Conservation (phyloP, 2,113 vertebrate species). For the Caranx melampygus region DNA sequence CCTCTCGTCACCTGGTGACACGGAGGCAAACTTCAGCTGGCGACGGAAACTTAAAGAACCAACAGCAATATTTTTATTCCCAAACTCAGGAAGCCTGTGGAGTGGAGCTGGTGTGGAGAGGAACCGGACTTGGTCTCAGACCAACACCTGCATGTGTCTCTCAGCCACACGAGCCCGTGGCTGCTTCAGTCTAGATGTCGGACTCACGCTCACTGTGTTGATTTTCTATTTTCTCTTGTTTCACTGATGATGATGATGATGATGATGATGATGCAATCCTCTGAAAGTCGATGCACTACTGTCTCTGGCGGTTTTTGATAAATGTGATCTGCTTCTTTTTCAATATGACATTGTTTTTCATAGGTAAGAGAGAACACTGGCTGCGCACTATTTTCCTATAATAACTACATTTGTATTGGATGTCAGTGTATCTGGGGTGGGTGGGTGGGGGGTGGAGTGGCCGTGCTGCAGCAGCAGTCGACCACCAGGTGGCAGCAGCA, state of each 20-base stretch:
- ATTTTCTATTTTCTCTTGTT: conserved; percentile 53
- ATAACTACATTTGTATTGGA: conserved; percentile 51
- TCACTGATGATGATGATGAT: conserved; percentile 26
- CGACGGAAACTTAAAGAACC: conserved; percentile 34
- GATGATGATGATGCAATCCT: conserved; percentile 60
- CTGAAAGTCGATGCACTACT: conserved; percentile 66
- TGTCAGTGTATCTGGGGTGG: conserved; percentile 1
- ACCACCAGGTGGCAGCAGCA: conserved; percentile 75
- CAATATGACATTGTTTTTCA: conserved; percentile 67
- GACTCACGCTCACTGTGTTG: conserved; percentile 65
- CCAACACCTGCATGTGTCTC: conserved; percentile 68
- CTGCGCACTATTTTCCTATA: conserved; percentile 78
- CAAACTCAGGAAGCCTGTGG: conserved; percentile 82
- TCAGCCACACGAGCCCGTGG: conserved; percentile 50
- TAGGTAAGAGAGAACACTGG: conserved; percentile 71
- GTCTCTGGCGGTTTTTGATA: conserved; percentile 63
- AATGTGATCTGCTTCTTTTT: conserved; percentile 68
- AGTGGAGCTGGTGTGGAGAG: conserved; percentile 31
- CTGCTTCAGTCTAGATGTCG: conserved; percentile 47
- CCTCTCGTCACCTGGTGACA: background rate
- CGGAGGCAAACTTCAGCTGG: conserved; percentile 26
- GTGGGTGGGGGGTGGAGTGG: background rate
- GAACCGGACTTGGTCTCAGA: background rate
- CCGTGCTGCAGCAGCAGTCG: conserved; percentile 28
- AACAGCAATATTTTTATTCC: conserved; percentile 79